Base-by-base conservation (phyloP, 2,888 invertebrate genomes). In the Drosophila formosana region DNA sequence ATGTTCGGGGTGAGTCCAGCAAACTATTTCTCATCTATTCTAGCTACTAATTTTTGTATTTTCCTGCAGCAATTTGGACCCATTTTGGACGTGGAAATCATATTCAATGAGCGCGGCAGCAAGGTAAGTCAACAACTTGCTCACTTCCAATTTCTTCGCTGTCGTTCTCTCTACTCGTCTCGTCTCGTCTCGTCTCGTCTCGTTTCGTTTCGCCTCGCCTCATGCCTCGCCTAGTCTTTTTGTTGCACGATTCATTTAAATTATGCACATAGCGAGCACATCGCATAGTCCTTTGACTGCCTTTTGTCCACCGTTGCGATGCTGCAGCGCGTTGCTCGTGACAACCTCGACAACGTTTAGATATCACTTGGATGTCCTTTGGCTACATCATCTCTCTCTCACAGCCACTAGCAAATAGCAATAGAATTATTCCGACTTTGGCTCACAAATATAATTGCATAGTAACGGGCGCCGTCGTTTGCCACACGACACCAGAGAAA, bases 101-200 rank as follows among this genome's bases (percentile, higher is more conserved):
- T 99, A 93, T 99, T 99, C 95, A 99, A 99, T 94, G 99, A 99
- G 94, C 95, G 99, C 89, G 99, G 99, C 93, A 99, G 99, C 90
- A 99, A 99, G 98, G 99, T 99, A 96, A 96, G 97, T 93, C 46
- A 25, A 28, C 46, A 32, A n/a, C 43, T 7, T 43, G 6, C 7
- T 18, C 1, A 5, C 26, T 26, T 46, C 6, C n/a, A 13, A 2
- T 9, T n/a, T 23, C 30, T 13, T 56, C 11, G 32, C 46, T 13
- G 25, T 51, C 57, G 57, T 18, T 18, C 43, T 32, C 39, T 62
- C 5, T 4, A 28, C 28, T 9, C 9, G 11, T 9, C 28, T 58
- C 8, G 30, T 32, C 28, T 58, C 8, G 30, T 32, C 26, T 23
- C 32, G 7, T 13, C 23, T 43, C 34, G 13, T n/a, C 7, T 6